phyloP scores from a whole-genome alignment of 2,888 invertebrate species.

The Drosophila flavopinicola region DNA sequence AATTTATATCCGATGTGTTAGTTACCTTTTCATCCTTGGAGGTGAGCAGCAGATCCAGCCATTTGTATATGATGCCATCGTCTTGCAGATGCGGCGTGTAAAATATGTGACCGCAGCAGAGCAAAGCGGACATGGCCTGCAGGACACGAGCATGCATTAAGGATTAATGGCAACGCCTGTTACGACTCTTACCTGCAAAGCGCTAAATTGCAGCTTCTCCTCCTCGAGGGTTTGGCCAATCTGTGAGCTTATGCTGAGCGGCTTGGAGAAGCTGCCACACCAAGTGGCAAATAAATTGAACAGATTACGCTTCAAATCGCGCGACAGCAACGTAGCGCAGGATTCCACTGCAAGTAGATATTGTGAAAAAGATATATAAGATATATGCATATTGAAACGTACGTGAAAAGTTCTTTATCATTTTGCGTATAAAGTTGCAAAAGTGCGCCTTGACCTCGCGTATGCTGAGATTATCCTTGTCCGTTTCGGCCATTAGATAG shows the following conservation, averaged over 20 bases:
- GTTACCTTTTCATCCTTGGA: constrained; percentile 93
- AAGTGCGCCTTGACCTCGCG: constrained; percentile 96
- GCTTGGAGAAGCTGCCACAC: constrained; percentile 94
- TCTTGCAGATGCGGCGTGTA: constrained; percentile 93
- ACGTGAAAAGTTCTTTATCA: constrained; percentile 97
- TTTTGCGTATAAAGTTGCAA: constrained; percentile 96
- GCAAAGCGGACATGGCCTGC: constrained; percentile 97
- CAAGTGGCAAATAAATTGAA: constrained; percentile 97
- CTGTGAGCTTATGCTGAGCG: constrained; percentile 86
- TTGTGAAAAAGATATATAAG: constrained; percentile 16
- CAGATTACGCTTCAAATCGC: constrained; percentile 93
- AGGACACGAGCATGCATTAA: constrained; percentile 46
- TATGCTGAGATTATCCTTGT: constrained; percentile 94
- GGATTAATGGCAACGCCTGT: not conserved
- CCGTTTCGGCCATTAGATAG: constrained; percentile 96
- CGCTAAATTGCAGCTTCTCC: constrained; percentile 87
- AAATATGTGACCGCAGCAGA: constrained; percentile 98
- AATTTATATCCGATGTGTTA: not conserved
- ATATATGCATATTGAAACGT: constrained; percentile 83
- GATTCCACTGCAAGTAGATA: constrained; percentile 97
- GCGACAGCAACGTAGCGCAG: constrained; percentile 92
- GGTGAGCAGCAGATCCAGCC: constrained; percentile 95
- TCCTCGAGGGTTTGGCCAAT: constrained; percentile 85
- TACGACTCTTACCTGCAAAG: constrained; percentile 85
- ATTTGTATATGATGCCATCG: constrained; percentile 96